phyloP scores from a whole-genome alignment of 2,113 vertebrate species.

The Pangasianodon hypophthalmus region DNA sequence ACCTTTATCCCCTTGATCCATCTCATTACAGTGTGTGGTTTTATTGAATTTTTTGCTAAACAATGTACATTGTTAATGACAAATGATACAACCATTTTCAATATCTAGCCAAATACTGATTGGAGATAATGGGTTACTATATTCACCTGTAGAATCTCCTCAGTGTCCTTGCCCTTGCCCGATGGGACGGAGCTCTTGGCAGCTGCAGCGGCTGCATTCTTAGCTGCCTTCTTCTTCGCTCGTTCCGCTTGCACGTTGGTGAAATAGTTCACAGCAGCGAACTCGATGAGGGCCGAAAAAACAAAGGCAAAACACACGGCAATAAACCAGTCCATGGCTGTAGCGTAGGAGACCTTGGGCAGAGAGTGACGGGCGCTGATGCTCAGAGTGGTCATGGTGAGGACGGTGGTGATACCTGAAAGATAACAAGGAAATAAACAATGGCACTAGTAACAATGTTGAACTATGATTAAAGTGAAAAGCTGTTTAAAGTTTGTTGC shows the following conservation, averaged over 20 bases:
- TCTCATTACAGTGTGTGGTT: background rate
- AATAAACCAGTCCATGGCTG: constrained; percentile 99
- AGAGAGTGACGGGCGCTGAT: constrained; percentile 98
- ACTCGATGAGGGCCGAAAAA: constrained; percentile 98
- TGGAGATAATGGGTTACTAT: background rate
- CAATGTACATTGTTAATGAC: background rate
- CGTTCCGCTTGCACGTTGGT: constrained; percentile 88
- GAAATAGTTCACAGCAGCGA: constrained; percentile 98
- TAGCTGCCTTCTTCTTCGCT: constrained; percentile 86
- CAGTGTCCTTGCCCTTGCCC: constrained; percentile 76
- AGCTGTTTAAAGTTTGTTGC: background rate
- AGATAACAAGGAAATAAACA: background rate
- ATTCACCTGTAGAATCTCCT: constrained; percentile 82
- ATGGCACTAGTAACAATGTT: background rate
- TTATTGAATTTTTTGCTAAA: background rate
- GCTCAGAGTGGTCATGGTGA: constrained; percentile 97
- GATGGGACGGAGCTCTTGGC: constrained; percentile 56
- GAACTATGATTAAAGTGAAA: background rate
- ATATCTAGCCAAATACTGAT: background rate
- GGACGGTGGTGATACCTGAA: constrained; percentile 94
- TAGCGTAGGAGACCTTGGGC: constrained; percentile 98
- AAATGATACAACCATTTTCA: background rate
- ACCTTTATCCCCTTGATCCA: background rate
- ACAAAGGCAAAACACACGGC: constrained; percentile 98
- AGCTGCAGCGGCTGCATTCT: constrained; percentile 76